These are phyloP conservation scores for Muscicapa adusta DNA, from an alignment of 2,113 vertebrate genomes.

Conservation along the genomic window DNA sequence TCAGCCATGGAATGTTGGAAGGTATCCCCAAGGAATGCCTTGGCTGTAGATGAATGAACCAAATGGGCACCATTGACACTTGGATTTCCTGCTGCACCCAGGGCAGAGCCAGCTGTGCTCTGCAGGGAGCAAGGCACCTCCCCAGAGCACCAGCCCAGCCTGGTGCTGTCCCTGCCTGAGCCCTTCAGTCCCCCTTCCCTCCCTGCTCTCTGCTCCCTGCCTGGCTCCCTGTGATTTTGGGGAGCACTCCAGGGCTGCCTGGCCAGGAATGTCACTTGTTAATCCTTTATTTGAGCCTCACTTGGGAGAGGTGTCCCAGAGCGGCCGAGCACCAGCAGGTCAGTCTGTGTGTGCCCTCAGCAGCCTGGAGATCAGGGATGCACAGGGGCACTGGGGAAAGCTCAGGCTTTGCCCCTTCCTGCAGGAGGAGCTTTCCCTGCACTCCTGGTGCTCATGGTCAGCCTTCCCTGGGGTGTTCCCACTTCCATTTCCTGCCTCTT, in stretches of 20 bases:
- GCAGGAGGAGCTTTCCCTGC: background rate
- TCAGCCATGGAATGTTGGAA: background rate
- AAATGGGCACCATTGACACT: constrained; percentile 54
- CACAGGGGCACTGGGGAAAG: background rate
- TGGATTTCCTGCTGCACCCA: constrained; percentile 49
- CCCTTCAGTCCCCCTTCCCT: background rate
- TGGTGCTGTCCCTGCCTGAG: constrained; percentile 57
- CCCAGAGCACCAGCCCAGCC: background rate
- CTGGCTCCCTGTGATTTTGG: background rate
- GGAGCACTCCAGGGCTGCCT: background rate
- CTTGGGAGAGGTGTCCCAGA: constrained; percentile 20
- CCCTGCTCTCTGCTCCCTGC: background rate
- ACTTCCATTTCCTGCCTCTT: background rate
- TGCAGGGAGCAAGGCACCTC: constrained; percentile 68
- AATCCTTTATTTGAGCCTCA: background rate
- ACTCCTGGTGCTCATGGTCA: background rate
- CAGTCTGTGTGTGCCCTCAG: background rate
- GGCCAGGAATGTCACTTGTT: background rate
- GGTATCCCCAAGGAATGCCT: background rate
- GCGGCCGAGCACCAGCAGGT: background rate
- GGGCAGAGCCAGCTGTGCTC: constrained; percentile 57
- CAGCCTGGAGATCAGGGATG: background rate
- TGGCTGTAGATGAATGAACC: constrained; percentile 63
- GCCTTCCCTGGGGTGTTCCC: background rate
- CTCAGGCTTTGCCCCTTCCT: background rate